phyloP scores from a whole-genome alignment of 2,113 vertebrate genomes.

The Seriola dumerili region DNA sequence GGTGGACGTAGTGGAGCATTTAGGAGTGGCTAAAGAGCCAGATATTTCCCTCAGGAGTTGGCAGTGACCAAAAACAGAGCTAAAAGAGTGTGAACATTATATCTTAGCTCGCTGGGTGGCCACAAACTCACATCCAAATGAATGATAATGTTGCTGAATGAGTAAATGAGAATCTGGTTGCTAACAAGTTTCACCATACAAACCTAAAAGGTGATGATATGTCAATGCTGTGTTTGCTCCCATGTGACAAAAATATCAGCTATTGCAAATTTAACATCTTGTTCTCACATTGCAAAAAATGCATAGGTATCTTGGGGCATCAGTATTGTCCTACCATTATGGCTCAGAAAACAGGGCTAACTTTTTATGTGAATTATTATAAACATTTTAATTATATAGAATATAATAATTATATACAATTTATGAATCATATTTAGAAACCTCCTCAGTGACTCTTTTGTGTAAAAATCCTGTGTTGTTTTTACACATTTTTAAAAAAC shows the following conservation, averaged over 20 bases:
- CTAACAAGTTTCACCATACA: background rate
- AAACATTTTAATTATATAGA: too few species aligned
- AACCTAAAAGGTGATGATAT: background rate
- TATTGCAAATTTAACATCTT: background rate
- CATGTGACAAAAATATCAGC: background rate
- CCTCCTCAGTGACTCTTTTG: background rate
- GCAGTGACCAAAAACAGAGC: too few species aligned
- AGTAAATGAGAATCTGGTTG: too few species aligned
- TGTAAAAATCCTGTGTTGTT: background rate
- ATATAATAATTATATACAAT: background rate
- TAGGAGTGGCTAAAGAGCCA: too few species aligned
- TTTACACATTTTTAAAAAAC: background rate
- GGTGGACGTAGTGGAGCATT: too few species aligned
- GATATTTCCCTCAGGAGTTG: too few species aligned
- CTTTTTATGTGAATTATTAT: too few species aligned
- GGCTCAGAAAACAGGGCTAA: too few species aligned
- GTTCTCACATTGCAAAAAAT: too few species aligned
- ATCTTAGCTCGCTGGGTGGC: background rate
- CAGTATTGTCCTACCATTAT: too few species aligned
- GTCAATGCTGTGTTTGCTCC: background rate
- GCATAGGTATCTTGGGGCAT: too few species aligned
- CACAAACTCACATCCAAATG: background rate
- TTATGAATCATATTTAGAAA: background rate
- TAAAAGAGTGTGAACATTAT: background rate
- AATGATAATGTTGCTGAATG: too few species aligned